These are phyloP conservation scores for Zaprionus lineosus DNA, from an alignment of 2,888 invertebrate genomes.

Conservation along the genomic window DNA sequence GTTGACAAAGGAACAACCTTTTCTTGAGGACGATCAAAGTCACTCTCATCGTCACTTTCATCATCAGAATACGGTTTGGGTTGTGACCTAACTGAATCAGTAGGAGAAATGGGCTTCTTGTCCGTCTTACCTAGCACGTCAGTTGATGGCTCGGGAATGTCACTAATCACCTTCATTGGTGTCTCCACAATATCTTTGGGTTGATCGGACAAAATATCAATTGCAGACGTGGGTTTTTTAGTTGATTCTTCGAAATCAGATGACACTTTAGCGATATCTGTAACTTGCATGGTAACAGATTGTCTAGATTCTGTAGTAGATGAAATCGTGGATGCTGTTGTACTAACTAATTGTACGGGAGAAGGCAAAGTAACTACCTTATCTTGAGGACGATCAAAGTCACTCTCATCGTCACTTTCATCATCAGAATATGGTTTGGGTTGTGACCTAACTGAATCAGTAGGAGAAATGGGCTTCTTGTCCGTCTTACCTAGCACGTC, in stretches of 20 bases:
- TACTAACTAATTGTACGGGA: no score
- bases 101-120: slow-evolving; percentile 4
- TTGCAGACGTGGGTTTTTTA: slow-evolving; percentile 15
- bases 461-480: neutral
- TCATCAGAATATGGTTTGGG: neutral
- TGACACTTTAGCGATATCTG: no score
- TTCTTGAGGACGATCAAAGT: neutral
- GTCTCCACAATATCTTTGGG: no score
- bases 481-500: no score
- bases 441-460: neutral
- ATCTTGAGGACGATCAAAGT: slow-evolving; percentile 1
- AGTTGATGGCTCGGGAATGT: no score
- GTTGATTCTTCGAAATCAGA: no score
- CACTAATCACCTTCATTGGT: no score
- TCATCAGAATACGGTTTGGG: slow-evolving; percentile 1
- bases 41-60: slow-evolving; percentile 13
- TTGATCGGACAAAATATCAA: no score
- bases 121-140: neutral
- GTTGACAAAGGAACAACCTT: neutral
- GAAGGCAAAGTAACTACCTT: no score
- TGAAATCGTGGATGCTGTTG: neutral
- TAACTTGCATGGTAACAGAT: neutral
- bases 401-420: neutral
- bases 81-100: neutral
- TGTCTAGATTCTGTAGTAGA: slow-evolving; percentile 6